phyloP scores from a whole-genome alignment of 2,797 vertebrate genomes.

The Sebastes wilsoni region DNA sequence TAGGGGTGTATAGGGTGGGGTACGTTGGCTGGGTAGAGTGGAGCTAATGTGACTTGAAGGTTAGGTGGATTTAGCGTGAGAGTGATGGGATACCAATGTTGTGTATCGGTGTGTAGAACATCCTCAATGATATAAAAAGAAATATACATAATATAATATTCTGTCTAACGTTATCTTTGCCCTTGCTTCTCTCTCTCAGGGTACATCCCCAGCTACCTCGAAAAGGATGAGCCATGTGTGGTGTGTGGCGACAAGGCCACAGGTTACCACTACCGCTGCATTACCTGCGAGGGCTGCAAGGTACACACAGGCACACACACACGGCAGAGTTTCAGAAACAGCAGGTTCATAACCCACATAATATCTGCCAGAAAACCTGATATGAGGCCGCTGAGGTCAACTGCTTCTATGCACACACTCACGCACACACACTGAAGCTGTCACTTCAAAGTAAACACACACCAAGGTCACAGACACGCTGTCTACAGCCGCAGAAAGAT shows the following conservation, averaged over 20 bases:
- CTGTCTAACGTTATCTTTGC: not conserved
- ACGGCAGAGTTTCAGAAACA: not conserved
- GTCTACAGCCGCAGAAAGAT: not conserved
- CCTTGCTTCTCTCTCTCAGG: constrained; percentile 67
- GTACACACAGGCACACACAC: constrained; percentile 71
- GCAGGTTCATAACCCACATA: not conserved
- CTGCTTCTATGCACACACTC: not conserved
- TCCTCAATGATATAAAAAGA: not conserved
- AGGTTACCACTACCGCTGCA: constrained; percentile 99
- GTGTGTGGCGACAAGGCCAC: constrained; percentile 98
- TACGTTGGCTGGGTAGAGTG: not conserved
- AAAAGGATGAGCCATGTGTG: constrained; percentile 99
- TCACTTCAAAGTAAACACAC: not conserved
- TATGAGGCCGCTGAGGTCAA: constrained; percentile 1
- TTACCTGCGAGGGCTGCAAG: constrained; percentile 99
- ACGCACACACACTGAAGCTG: not conserved
- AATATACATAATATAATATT: not conserved
- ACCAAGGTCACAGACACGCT: not conserved
- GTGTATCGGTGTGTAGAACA: not conserved
- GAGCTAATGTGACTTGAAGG: not conserved
- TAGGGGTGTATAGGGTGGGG: not conserved
- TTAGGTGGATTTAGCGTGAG: not conserved
- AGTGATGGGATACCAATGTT: not conserved
- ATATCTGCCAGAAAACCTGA: not conserved
- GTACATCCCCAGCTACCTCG: constrained; percentile 99